Conservation (phyloP, 2,113 vertebrate species). For the Parus major region DNA sequence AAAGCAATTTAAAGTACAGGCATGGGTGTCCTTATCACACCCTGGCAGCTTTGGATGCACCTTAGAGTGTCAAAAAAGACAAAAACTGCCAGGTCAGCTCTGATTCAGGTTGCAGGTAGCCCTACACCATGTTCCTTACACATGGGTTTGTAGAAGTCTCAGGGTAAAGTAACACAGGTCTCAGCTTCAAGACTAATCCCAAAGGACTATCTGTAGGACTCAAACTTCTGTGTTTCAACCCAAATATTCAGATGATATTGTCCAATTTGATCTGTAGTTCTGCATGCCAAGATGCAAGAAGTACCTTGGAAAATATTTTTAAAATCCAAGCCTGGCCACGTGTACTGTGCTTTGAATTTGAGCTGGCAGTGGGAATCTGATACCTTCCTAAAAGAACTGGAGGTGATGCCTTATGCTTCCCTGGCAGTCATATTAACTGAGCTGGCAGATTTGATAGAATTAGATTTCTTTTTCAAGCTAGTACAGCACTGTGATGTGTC, state of each 20-base stretch:
- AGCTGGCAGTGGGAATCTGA: neutral
- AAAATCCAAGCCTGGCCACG: rapidly evolving
- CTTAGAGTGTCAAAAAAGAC: neutral
- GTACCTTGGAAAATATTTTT: neutral
- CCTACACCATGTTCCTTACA: neutral
- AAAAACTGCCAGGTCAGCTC: neutral
- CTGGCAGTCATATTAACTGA: slow-evolving; percentile 32
- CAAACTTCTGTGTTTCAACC: neutral
- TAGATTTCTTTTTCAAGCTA: neutral
- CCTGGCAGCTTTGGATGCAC: neutral
- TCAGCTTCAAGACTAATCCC: neutral
- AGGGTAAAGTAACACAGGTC: neutral
- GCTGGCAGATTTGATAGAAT: slow-evolving; percentile 41
- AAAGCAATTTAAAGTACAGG: neutral
- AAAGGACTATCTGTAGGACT: neutral
- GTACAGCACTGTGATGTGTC: slow-evolving; percentile 28
- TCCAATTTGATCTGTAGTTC: neutral
- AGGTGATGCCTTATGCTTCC: neutral
- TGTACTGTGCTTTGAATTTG: neutral
- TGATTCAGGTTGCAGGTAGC: neutral
- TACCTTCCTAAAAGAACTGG: neutral
- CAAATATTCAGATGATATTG: neutral
- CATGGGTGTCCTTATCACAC: neutral
- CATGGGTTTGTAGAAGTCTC: neutral
- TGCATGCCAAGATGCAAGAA: neutral